Evolutionary conservation across 2,888 invertebrate species (phyloP).

Genomic region (Resseliella maxima): DNA sequence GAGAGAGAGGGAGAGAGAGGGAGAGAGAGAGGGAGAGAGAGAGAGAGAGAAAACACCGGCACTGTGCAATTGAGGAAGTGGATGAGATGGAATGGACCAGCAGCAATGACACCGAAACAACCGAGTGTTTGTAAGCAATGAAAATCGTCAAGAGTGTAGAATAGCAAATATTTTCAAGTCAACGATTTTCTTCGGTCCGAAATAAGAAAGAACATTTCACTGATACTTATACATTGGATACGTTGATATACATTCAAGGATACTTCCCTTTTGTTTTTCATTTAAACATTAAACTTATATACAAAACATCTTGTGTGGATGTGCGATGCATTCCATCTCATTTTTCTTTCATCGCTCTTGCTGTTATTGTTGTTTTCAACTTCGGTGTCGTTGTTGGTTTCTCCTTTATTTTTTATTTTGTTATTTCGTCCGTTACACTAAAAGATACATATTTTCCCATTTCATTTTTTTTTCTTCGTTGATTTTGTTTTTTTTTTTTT

Average conservation of each 20-base stretch:
- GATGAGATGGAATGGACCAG: not conserved
- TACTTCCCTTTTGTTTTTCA: constrained; percentile 31
- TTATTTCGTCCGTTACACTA: constrained; percentile 14
- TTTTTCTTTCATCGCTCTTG: constrained; percentile 23
- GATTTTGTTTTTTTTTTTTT: not conserved
- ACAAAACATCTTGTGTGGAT: constrained; percentile 6
- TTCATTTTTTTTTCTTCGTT: not conserved
- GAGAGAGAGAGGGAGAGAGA: not conserved
- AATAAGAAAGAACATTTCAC: constrained; percentile 44
- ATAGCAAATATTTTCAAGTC: constrained; percentile 16
- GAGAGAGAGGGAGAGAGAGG: not conserved
- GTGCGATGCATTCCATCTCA: constrained; percentile 28
- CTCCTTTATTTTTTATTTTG: not conserved
- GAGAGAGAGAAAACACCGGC: not conserved
- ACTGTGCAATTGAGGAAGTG: not conserved
- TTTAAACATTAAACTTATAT: constrained; percentile 37
- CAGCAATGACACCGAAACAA: not conserved
- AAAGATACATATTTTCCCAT: constrained; percentile 37
- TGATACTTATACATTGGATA: constrained; percentile 17
- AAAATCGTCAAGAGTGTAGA: not conserved
- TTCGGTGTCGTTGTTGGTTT: not conserved
- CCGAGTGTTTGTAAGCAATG: not conserved
- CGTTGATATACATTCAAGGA: constrained; percentile 42
- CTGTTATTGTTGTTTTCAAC: not conserved
- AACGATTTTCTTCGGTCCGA: constrained; percentile 31